Base-by-base conservation (phyloP, 2,888 invertebrate species). In the Papilio demoleus region DNA sequence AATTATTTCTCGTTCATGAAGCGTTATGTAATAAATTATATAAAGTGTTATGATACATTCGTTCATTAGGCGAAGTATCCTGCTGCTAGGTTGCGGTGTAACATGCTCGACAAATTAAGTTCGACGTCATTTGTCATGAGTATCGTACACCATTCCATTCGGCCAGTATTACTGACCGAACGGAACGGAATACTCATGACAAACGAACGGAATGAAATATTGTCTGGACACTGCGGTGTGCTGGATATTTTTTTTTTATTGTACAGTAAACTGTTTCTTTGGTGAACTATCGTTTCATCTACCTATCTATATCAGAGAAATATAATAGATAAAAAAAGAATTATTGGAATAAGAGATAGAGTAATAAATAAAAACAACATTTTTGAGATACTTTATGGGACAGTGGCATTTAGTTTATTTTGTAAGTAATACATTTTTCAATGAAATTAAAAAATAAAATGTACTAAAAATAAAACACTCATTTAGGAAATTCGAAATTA, bases 71-170 rank as follows among this genome's bases (percentile, higher is more conserved):
- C 65, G 68, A 72, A 75, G 83, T 81, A 82, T 86, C 87, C 88
- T 86, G 87, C 84, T 84, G 87, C 84, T 87, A 83, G 74, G 75
- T 72, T 71, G 74, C 77, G 74, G 77, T 81, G 78, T 77, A 82
- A 81, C 81, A 80, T 75, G 76, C 81, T 80, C 79, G 84, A 90
- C 88, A 88, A 90, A 90, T 90, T 89, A 86, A 83, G 81, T 82
- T 75, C 79, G 76, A 76, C 81, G 77, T 84, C 86, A 83, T 90
- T 90, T 88, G 86, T 90, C 88, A 89, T 81, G 76, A 59, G 71
- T 67, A 69, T 72, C 42, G 36, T 63, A 65, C 73, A n/a, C 31
- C 50, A 38, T 64, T 78, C 79, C 80, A 80, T 85, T 83, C 80
- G 77, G 75, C 67, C 70, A 74, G 78, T 76, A 83, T 77, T 79